Evolutionary conservation across 2,888 invertebrate genomes (phyloP).

Genomic region (Tridacna crocea): DNA sequence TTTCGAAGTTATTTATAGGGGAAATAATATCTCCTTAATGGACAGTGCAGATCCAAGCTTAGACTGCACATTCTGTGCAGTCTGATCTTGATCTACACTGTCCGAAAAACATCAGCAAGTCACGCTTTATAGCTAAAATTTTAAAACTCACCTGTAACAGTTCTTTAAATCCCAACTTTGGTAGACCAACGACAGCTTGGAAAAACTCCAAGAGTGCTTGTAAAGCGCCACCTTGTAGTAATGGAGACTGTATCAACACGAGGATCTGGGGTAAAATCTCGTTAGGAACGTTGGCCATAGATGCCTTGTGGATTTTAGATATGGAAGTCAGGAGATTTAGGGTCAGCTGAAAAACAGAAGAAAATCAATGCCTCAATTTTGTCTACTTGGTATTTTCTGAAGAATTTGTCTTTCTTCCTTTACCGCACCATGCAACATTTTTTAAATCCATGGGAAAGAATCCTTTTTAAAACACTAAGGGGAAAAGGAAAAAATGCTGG

Average conservation of each 20-base stretch:
- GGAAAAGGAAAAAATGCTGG: not conserved
- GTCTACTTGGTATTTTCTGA: too few species aligned
- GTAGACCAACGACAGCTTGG: slow-evolving; percentile 93
- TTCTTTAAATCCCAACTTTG: slow-evolving; percentile 90
- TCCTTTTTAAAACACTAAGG: too few species aligned
- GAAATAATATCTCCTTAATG: too few species aligned
- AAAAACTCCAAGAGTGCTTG: slow-evolving; percentile 96
- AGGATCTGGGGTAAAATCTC: slow-evolving; percentile 88
- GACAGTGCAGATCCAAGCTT: too few species aligned
- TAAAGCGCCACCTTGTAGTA: slow-evolving; percentile 96
- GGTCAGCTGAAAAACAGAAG: slow-evolving; percentile 76
- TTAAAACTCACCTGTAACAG: slow-evolving; percentile 86
- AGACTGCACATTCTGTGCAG: too few species aligned
- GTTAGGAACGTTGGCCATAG: slow-evolving; percentile 76
- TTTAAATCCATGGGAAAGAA: not conserved
- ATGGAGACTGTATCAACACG: slow-evolving; percentile 93
- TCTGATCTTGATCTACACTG: too few species aligned
- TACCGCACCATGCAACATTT: not conserved
- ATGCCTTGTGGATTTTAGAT: slow-evolving; percentile 78
- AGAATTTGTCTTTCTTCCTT: not conserved
- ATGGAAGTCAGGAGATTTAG: slow-evolving; percentile 82
- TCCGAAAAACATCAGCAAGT: too few species aligned
- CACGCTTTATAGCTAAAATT: too few species aligned
- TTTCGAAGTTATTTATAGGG: too few species aligned
- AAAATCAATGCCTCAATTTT: too few species aligned